phyloP scores from a whole-genome alignment of 2,797 vertebrate species.

The Pseudomugil gertrudae region DNA sequence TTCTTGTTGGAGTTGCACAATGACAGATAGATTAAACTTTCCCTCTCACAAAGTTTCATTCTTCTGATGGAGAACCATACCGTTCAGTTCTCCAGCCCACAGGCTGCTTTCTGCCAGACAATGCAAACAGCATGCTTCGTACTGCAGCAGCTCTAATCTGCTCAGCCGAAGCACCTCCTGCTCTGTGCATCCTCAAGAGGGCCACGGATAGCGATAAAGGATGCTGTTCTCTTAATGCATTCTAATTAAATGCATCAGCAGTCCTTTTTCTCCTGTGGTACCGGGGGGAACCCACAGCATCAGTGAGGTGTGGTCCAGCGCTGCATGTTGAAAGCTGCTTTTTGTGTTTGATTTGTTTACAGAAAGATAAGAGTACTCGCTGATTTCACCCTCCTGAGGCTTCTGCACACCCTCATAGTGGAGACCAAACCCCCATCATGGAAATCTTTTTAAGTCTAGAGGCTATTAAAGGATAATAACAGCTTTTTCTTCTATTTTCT shows the following conservation, averaged over 20 bases:
- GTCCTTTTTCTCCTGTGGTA: slow-evolving; percentile 31
- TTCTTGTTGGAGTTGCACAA: slow-evolving; percentile 27
- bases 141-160: slow-evolving; percentile 33
- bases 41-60: slow-evolving; percentile 24
- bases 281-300: neutral
- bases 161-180: slow-evolving; percentile 27
- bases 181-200: slow-evolving; percentile 23
- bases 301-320: slow-evolving; percentile 5
- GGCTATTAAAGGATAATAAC: slow-evolving; percentile 23
- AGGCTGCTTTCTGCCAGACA: slow-evolving; percentile 16
- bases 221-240: slow-evolving; percentile 36
- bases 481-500: slow-evolving; percentile 30
- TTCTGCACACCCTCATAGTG: neutral
- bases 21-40: slow-evolving; percentile 56
- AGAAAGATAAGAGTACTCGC: slow-evolving; percentile 36
- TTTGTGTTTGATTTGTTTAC: slow-evolving; percentile 41
- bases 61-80: slow-evolving; percentile 30
- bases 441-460: slow-evolving; percentile 5
- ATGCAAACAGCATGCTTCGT: slow-evolving; percentile 18
- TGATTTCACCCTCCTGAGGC: slow-evolving; percentile 23
- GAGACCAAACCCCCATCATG: slow-evolving; percentile 1
- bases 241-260: slow-evolving; percentile 56
- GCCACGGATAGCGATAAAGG: slow-evolving; percentile 39
- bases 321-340: slow-evolving; percentile 45
- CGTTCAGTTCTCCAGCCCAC: slow-evolving; percentile 8